Conservation (phyloP, 2,113 vertebrate species). For the Corythornis vintsioides region DNA sequence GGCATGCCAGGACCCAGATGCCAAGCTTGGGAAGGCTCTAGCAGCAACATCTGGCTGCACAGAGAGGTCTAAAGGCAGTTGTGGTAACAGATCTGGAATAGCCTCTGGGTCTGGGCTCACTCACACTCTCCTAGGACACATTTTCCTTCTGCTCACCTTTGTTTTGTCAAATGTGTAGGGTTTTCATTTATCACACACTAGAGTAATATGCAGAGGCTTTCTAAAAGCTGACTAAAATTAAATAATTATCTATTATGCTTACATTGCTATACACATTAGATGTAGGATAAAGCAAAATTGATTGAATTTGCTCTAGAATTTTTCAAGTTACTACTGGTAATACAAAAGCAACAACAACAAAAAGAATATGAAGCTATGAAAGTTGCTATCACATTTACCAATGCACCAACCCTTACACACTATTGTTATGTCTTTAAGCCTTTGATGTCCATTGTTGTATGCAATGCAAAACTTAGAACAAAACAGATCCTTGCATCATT, state of each 20-base stretch:
- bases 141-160: constrained; percentile 67
- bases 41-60: constrained; percentile 77
- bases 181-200: not conserved
- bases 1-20: constrained; percentile 74
- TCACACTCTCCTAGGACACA: not conserved
- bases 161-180: not conserved
- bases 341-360: not conserved
- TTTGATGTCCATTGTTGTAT: not conserved
- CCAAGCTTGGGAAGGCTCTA: constrained; percentile 68
- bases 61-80: constrained; percentile 57
- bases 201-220: not conserved
- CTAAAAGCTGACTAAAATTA: too few species aligned
- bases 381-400: not conserved
- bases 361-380: not conserved
- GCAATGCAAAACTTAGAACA: not conserved
- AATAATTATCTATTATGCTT: too few species aligned
- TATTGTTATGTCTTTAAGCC: not conserved
- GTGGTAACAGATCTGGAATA: constrained; percentile 52
- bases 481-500: not conserved
- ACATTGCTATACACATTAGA: not conserved
- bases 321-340: not conserved
- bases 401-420: not conserved
- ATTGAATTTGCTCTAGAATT: not conserved
- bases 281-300: not conserved
- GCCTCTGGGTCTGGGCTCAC: constrained; percentile 56